Percentiles rank a stretch among this genome's conserved stretches.
Evolutionary conservation across 53 echinoderm and acorn worm genomes (phyloP).

Genomic region (Crossaster papposus): DNA sequence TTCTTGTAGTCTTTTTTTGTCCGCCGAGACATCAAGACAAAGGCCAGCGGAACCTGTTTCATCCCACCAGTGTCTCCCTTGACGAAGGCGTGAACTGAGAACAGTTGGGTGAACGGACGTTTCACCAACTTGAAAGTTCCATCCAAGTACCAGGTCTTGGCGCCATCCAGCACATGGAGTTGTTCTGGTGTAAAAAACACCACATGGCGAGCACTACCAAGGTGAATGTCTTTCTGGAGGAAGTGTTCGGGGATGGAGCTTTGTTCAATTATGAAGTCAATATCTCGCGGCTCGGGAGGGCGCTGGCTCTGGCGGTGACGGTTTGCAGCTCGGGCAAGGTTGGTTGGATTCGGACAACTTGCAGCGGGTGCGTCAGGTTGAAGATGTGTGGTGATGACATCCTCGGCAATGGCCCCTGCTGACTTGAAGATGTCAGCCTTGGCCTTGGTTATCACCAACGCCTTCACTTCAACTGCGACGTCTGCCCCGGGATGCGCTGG

Average conservation of each 20-base stretch:
- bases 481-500: constrained; percentile 27
- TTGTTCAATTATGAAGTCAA: constrained; percentile 50
- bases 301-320: constrained; percentile 35
- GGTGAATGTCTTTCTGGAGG: constrained; percentile 52
- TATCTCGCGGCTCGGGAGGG: constrained; percentile 53
- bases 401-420: constrained; percentile 29
- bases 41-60: constrained; percentile 71
- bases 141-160: constrained; percentile 73
- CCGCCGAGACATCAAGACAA: constrained; percentile 67
- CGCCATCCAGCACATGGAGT: constrained; percentile 47
- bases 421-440: constrained; percentile 23
- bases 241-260: constrained; percentile 27
- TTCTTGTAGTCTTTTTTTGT: constrained; percentile 63
- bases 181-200: constrained; percentile 49
- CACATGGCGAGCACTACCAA: constrained; percentile 45
- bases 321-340: constrained; percentile 48
- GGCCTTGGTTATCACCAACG: background rate
- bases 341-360: constrained; percentile 30
- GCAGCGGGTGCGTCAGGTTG: background rate
- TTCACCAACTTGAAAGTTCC: constrained; percentile 69
- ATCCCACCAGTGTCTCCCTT: constrained; percentile 28
- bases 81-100: constrained; percentile 66
- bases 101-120: constrained; percentile 69
- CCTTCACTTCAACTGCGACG: background rate
- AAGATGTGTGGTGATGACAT: background rate